Conservation (phyloP, 1,140 invertebrate species). For the Cydia amplana region DNA sequence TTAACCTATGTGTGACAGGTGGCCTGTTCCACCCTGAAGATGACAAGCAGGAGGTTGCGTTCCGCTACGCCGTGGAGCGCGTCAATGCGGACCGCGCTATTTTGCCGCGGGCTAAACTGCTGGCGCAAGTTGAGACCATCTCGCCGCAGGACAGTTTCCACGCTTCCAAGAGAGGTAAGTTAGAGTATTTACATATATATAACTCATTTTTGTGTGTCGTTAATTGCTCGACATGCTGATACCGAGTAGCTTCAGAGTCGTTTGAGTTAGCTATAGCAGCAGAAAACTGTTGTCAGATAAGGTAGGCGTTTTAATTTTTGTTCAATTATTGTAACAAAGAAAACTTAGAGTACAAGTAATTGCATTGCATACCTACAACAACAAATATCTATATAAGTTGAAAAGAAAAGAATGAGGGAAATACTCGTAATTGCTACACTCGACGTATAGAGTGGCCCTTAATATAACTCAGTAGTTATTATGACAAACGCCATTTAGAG, state of each 20-base stretch:
- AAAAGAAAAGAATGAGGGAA: no score
- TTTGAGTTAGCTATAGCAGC: no score
- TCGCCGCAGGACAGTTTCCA: conserved; percentile 95
- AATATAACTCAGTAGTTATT: background rate
- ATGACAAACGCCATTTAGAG: background rate
- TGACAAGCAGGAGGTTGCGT: conserved; percentile 92
- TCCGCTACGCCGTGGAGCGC: conserved; percentile 93
- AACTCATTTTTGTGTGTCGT: background rate
- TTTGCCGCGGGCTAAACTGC: conserved; percentile 89
- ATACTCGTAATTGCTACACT: background rate
- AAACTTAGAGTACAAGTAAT: no score
- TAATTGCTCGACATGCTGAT: background rate
- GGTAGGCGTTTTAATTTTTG: no score
- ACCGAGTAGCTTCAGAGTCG: background rate
- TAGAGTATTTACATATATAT: background rate
- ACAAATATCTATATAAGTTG: no score
- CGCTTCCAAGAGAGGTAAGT: conserved; percentile 92
- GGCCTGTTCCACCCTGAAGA: conserved; percentile 93
- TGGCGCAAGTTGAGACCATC: conserved; percentile 92
- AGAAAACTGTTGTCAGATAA: no score
- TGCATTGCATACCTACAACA: no score
- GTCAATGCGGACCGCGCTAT: conserved; percentile 91
- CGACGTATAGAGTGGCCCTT: background rate
- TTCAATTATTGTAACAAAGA: no score
- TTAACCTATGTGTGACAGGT: conserved; percentile 80